phyloP scores from a whole-genome alignment of 2,888 invertebrate species.

The Agrotis ipsilon region DNA sequence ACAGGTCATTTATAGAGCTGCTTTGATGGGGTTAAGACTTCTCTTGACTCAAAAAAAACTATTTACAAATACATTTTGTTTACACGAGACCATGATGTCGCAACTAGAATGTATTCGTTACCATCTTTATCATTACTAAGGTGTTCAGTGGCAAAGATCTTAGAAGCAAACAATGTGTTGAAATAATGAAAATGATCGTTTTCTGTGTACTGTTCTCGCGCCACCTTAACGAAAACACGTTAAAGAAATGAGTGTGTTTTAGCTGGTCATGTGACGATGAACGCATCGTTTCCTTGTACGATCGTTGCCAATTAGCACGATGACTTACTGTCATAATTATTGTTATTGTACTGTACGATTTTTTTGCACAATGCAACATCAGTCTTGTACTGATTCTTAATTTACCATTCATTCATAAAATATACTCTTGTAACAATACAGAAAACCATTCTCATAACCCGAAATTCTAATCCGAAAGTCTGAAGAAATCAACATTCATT shows the following conservation, averaged over 20 bases:
- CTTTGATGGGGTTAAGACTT: not conserved
- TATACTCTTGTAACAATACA: slow-evolving; percentile 25
- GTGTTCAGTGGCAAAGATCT: no score
- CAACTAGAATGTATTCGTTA: not conserved
- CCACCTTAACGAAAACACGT: no score
- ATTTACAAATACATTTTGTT: not conserved
- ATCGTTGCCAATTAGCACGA: no score
- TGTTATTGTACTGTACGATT: no score
- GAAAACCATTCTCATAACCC: slow-evolving; percentile 56
- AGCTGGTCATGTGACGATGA: no score
- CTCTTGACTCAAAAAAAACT: slow-evolving; percentile 3
- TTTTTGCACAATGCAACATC: not conserved
- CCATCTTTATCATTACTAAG: not conserved
- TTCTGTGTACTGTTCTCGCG: no score
- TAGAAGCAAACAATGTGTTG: no score
- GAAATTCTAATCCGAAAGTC: slow-evolving; percentile 60
- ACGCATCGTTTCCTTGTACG: no score
- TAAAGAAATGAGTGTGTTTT: no score
- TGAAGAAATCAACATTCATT: slow-evolving; percentile 70
- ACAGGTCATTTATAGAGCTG: not conserved
- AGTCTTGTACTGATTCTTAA: slow-evolving; percentile 9
- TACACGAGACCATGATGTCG: no score
- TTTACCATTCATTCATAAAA: slow-evolving; percentile 17
- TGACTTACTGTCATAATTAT: no score
- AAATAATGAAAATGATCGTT: no score